Evolutionary conservation across 1,140 invertebrate species (phyloP), one percentile per base, ranked within the genome.

Genomic region (Panagrolaimus sp.): DNA sequence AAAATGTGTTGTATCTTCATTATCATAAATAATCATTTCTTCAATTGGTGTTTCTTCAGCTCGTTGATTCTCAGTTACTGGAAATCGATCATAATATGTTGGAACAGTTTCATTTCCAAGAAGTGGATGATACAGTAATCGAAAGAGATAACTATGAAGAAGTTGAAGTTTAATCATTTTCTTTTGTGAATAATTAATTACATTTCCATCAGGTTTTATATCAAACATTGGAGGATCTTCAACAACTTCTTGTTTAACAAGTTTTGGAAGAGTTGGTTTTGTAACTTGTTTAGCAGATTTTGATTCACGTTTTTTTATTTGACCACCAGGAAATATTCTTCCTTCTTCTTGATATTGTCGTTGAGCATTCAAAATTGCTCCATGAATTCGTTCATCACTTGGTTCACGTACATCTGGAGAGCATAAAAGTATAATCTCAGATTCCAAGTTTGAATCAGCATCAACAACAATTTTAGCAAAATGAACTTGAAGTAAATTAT

Each of bases 321-420:
- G 73, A 38, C 74, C 74, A 45, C 68, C 66, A 1, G 74, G 74
- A 47, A 76, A 76, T 0, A 76, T 55, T 14, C 74, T 43, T 14
- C 69, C 72, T 44, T 73, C 72, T 32, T 26, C 71, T 43, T 72
- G 63, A 62, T 69, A 76, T 10, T 55, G 17, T 32, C 71, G 69
- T 14, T 75, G 58, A 6, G 64, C 68, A 17, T 47, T 47, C 8
- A 68, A 48, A 12, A 76, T 74, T 10, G 24, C 66, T 63, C 48
- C 43, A 0, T 12, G 5, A 0, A 76, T 62, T 28, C 63, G 55
- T 15, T 62, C 46, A 14, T 71, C 47, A 15, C 69, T 52, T 10
- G 43, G n/a, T 12, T 28, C 12, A 12, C 43, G 32, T 14, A 76
- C 67, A 5, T 52, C 32, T 38, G 65, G 45, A 47, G 72, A 72